Evolutionary conservation across 1,140 invertebrate genomes (phyloP), one percentile per base, ranked within the genome.

Genomic region (Orius insidiosus): DNA sequence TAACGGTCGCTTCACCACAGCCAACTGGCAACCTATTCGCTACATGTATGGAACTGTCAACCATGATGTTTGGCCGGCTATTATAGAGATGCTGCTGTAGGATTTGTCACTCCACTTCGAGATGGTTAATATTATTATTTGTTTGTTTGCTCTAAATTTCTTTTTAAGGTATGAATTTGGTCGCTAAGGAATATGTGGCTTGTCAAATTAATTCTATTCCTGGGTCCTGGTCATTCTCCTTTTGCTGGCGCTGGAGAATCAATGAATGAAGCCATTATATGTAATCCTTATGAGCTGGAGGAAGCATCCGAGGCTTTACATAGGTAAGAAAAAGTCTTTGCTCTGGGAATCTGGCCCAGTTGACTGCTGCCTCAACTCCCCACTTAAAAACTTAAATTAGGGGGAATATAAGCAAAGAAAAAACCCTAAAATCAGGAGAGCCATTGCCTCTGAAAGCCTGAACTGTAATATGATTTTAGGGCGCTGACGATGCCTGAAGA

Each of bases 131-230:
- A 89, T 13, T 38, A 13, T 38, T 14, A 38, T 14, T 38, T 5
- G 13, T 38, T 38, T 8, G 5, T 40, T 40, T 13, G 5, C 38
- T 15, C 9, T 40, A 13, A 38, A 40, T 10, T 40, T 36, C 14
- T 36, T 10, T 36, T 48, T 39, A 14, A 57, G 56, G 57, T 31
- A 92, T 92, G 86, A 92, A 92, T 63, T 65, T 92, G 30, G 86
- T 92, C 0, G 86, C 86, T 4, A 92, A 93, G 62, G 87, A 93
- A 61, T 92, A 87, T 56, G 85, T 90, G 2, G 86, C 86, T 4
- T 90, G 86, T 58, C 86, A 90, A 62, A 88, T 88, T 5, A 85
- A 86, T 51, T 74, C 74, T 9, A 76, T 82, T 0, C 84, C 85
- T 0, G 87, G 87, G 86, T 93, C 0, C 61, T 93, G 4, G 84